A percentile compares a stretch with the other conserved stretches of the same genome.
These are phyloP conservation scores for Sialis lutaria DNA, from an alignment of 2,888 invertebrate genomes.

Conservation along the genomic window DNA sequence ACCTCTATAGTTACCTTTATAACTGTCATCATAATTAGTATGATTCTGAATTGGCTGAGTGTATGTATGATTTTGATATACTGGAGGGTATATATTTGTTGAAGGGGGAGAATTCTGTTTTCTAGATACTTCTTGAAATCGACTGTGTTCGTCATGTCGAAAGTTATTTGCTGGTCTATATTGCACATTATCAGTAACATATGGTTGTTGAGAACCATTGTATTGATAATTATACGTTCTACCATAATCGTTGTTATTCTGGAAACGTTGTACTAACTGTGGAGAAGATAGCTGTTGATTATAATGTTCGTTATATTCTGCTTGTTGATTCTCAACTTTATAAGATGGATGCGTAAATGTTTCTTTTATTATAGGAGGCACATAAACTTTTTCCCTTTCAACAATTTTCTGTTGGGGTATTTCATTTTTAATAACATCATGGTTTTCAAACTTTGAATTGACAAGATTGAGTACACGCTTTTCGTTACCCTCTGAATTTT, in stretches of 20 bases:
- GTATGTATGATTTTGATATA: too few relatives aligned
- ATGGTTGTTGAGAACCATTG: too few relatives aligned
- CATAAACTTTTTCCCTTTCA: slow-evolving; percentile 18
- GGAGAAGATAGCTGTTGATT: slow-evolving; percentile 2
- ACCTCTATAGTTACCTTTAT: too few relatives aligned
- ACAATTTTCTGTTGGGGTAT: slow-evolving; percentile 16
- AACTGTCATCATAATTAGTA: too few relatives aligned
- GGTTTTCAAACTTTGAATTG: slow-evolving; percentile 34
- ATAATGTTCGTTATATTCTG: slow-evolving; percentile 1
- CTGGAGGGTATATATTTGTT: too few relatives aligned
- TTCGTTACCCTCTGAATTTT: slow-evolving; percentile 24
- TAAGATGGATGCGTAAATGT: neutral
- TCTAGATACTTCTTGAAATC: too few relatives aligned
- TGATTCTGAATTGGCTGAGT: too few relatives aligned
- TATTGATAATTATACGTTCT: neutral
- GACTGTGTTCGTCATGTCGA: too few relatives aligned
- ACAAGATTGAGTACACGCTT: slow-evolving; percentile 33
- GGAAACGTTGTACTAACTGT: slow-evolving; percentile 2
- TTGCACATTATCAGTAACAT: too few relatives aligned
- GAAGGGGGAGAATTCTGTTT: too few relatives aligned
- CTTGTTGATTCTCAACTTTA: slow-evolving; percentile 1
- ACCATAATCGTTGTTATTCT: neutral
- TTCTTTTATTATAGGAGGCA: slow-evolving; percentile 10
- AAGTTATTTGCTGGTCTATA: too few relatives aligned
- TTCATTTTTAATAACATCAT: slow-evolving; percentile 7